A percentile compares a stretch with the other conserved stretches of the same genome.
These are phyloP conservation scores for Drosophila anomelani DNA, from an alignment of 2,888 invertebrate species.

Conservation along the genomic window DNA sequence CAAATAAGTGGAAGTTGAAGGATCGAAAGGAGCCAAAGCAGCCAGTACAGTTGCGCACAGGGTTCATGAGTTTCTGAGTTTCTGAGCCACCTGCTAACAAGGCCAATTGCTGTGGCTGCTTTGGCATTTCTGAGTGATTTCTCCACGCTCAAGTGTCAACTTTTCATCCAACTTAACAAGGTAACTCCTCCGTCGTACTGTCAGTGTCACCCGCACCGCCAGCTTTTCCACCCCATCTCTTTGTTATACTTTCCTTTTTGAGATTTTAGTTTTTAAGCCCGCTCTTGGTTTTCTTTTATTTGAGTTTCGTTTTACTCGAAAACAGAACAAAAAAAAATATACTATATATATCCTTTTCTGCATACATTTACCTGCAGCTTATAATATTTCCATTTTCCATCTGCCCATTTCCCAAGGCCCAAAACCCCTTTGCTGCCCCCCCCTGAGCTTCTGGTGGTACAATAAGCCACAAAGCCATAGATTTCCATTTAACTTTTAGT, in stretches of 20 bases:
- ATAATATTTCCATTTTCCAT: conserved; percentile 37
- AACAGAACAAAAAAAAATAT: not conserved
- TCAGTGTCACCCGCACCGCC: not conserved
- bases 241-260: conserved; percentile 26
- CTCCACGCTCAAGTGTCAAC: conserved; percentile 35
- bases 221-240: not conserved
- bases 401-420: conserved; percentile 23
- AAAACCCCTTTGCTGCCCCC: conserved; percentile 22
- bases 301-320: conserved; percentile 32
- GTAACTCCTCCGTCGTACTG: conserved; percentile 25
- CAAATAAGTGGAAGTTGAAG: conserved; percentile 40
- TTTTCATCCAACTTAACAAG: conserved; percentile 38
- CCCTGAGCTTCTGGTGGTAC: conserved; percentile 10
- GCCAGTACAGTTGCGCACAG: conserved; percentile 63
- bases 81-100: conserved; percentile 32
- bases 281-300: conserved; percentile 21
- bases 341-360: conserved; percentile 18
- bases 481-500: conserved; percentile 74
- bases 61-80: conserved; percentile 2
- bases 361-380: conserved; percentile 45
- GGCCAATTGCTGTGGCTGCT: conserved; percentile 35
- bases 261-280: conserved; percentile 36
- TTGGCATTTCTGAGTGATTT: conserved; percentile 34
- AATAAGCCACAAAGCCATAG: conserved; percentile 73
- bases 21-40: conserved; percentile 14